Base-by-base conservation (phyloP, 1,140 invertebrate genomes). In the Drusus annulatus region DNA sequence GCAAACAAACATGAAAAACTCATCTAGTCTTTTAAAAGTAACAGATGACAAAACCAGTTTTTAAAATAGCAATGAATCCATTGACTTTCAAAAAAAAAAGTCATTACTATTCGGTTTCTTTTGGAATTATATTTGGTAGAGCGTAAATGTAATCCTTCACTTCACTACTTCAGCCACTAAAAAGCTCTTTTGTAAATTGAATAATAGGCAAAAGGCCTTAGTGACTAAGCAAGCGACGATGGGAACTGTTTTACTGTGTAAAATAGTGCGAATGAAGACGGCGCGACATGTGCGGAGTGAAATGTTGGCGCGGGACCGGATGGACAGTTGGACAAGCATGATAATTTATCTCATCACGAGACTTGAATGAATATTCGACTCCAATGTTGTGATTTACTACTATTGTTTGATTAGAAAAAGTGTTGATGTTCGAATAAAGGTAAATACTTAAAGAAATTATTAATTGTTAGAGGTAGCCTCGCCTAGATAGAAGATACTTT, bases 301-400 rank as follows among this genome's bases (percentile, higher is more conserved):
- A 25, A 21, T 60, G 23, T 21, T 7, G 56, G 31, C 31, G 63
- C 23, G 15, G 21, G 21, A n/a, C 63, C 28, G 31, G 19, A 36
- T 19, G 36, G 17, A 17, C 17, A 31, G 28, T 68, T 45, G 63
- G 63, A 31, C 31, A 68, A 45, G 28, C 28, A 68, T 36, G 63
- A 68, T 68, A 50, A n/a, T 13, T 45, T 45, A 52, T 71, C 68
- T 71, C 65, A 69, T 76, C 71, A 80, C 78, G 77, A 83, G 79
- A 83, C 82, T 83, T 80, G 76, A 83, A 74, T 31, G 68, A 68
- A 78, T 83, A 81, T 83, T 83, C 80, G 80, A 83, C 82, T 83
- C 82, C 82, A 81, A 83, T 81, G 82, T 83, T 83, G 82, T 83
- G 82, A 83, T 83, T 83, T 83, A 83, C 62, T 51, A 78, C 79